These are phyloP conservation scores for Microplitis mediator DNA, from an alignment of 1,140 invertebrate species.

Conservation along the genomic window DNA sequence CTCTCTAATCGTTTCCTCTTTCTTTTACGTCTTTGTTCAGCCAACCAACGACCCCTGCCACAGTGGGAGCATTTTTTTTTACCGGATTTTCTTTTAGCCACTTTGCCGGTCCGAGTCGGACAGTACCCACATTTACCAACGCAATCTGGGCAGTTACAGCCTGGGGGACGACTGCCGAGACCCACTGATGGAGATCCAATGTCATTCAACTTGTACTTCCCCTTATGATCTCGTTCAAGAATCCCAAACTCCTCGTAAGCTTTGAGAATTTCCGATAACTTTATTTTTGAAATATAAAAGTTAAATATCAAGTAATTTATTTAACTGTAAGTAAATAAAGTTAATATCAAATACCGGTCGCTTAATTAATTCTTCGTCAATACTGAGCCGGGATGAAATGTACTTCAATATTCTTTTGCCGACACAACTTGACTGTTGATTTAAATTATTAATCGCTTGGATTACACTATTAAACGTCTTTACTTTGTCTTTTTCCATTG, in stretches of 20 bases:
- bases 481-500: constrained; percentile 24
- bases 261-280: constrained; percentile 33
- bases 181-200: not conserved
- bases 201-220: constrained; percentile 9
- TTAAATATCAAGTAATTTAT: not conserved
- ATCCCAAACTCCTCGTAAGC: constrained; percentile 30
- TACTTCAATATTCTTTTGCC: constrained; percentile 29
- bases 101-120: constrained; percentile 7
- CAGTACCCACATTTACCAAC: constrained; percentile 34
- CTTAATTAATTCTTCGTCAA: constrained; percentile 28
- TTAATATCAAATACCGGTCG: constrained; percentile 20
- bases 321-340: not conserved
- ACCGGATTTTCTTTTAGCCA: not conserved
- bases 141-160: constrained; percentile 36
- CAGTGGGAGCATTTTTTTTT: constrained; percentile 11
- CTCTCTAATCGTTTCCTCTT: constrained; percentile 1
- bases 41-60: constrained; percentile 27
- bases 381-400: constrained; percentile 17
- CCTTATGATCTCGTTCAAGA: constrained; percentile 17
- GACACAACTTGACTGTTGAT: constrained; percentile 12
- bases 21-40: not conserved
- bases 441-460: constrained; percentile 24
- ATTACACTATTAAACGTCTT: constrained; percentile 22
- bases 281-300: constrained; percentile 1
- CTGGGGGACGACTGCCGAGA: constrained; percentile 8